Evolutionary conservation across 2,797 vertebrate species (phyloP), one percentile per base, ranked within the genome.

Genomic region (Spea hammondii): DNA sequence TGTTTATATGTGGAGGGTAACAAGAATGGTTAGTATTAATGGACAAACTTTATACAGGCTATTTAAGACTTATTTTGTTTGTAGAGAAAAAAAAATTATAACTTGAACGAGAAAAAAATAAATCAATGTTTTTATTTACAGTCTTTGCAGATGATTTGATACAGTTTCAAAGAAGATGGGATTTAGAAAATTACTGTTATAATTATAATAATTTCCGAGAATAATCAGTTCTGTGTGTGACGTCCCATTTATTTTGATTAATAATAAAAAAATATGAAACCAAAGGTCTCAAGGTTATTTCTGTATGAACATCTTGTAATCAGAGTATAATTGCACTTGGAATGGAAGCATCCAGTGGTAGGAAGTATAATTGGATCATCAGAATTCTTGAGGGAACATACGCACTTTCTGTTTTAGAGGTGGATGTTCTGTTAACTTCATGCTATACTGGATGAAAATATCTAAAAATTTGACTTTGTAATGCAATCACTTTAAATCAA

Each of bases 341-440:
- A n/a, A 44, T 32, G 49, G 4, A 70, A 51, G 13, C 9, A 70
- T 70, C 32, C 32, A 32, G 32, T 32, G 32, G 32, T 32, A 32
- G 32, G 32, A 14, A 12, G 55, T 62, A 12, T 62, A 62, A 62
- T 60, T 72, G 70, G 70, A 72, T 71, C 44, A 54, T 57, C 60
- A 72, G 70, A 72, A 72, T 72, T 72, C 72, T 50, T 8, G 47
- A 14, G 59, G 72, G 72, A 74, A 74, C 8, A 50, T 10, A 64
- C 44, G 11, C 10, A 64, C 46, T 74, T 64, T 74, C 47, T 64
- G 59, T 72, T 59, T 32, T 72, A 47, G 9, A 49, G 70, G 54
- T 17, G 48, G 47, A 74, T 48, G 55, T 48, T 55, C 55, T 57
- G 13, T 76, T 76, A 68, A 49, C 59, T 50, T 75, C 57, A 54